Evolutionary conservation across 2,113 vertebrate genomes (phyloP).

Genomic region (Hucho hucho): DNA sequence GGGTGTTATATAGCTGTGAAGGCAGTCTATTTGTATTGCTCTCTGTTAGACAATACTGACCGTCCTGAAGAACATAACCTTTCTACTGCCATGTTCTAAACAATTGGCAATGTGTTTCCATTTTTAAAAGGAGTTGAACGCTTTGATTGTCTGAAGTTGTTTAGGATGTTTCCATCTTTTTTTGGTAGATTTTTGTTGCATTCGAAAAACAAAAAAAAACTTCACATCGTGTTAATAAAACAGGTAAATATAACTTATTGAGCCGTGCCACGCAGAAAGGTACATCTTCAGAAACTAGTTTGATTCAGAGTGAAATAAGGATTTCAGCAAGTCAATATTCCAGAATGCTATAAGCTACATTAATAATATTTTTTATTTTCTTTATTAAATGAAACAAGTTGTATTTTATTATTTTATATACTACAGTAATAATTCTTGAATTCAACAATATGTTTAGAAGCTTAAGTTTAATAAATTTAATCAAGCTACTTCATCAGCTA

Average conservation of each 20-base stretch:
- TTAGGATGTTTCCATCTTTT: not conserved
- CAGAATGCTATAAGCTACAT: not conserved
- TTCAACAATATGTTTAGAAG: too few relatives aligned
- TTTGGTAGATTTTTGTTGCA: not conserved
- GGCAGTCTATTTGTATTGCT: not conserved
- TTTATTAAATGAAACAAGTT: too few relatives aligned
- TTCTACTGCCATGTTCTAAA: not conserved
- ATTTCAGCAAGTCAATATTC: not conserved
- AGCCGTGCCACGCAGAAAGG: not conserved
- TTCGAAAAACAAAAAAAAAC: not conserved
- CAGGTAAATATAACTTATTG: slow-evolving; percentile 1
- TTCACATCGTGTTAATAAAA: not conserved
- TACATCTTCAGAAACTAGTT: not conserved
- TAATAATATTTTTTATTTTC: not conserved
- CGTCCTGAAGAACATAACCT: not conserved
- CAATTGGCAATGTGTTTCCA: not conserved
- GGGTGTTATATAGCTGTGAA: not conserved
- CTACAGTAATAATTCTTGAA: too few relatives aligned
- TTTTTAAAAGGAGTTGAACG: too few relatives aligned
- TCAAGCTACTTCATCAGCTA: too few relatives aligned
- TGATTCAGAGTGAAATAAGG: not conserved
- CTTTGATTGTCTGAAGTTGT: not conserved
- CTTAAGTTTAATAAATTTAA: too few relatives aligned
- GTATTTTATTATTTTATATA: too few relatives aligned
- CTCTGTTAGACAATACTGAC: not conserved